phyloP scores from a whole-genome alignment of 2,888 invertebrate genomes.

The Caenorhabditis uteleia region DNA sequence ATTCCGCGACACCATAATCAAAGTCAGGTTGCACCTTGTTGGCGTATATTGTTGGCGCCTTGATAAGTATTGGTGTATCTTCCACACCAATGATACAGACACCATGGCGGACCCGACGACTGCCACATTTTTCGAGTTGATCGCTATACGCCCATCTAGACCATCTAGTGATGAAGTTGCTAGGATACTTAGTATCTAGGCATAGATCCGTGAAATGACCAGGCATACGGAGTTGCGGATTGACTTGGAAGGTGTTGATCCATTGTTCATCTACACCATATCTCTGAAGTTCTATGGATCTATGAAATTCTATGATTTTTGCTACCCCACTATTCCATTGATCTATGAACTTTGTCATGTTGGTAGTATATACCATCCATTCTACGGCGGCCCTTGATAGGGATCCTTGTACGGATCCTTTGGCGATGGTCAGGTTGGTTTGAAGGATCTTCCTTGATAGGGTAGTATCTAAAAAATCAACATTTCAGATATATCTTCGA shows the following conservation, averaged over 20 bases:
- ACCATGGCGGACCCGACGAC: slow-evolving; percentile 13
- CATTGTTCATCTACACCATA: slow-evolving; percentile 40
- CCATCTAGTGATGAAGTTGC: slow-evolving; percentile 35
- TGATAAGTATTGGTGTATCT: slow-evolving; percentile 19
- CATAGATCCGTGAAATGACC: slow-evolving; percentile 44
- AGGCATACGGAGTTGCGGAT: slow-evolving; percentile 31
- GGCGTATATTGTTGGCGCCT: slow-evolving; percentile 28
- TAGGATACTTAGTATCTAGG: slow-evolving; percentile 21
- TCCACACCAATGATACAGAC: slow-evolving; percentile 43
- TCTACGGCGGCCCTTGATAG: slow-evolving; percentile 39
- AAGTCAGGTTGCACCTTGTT: slow-evolving; percentile 45
- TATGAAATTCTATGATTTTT: no score
- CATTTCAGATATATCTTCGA: no score
- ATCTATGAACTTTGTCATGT: slow-evolving; percentile 23
- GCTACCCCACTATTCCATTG: slow-evolving; percentile 21
- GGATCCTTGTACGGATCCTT: slow-evolving; percentile 46
- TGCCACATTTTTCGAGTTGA: slow-evolving; percentile 15
- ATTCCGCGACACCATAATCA: slow-evolving; percentile 43
- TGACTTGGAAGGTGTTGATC: slow-evolving; percentile 21
- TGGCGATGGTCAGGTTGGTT: slow-evolving; percentile 30
- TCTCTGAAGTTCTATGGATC: slow-evolving; percentile 15
- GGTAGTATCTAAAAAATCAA: no score
- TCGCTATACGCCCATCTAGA: slow-evolving; percentile 29
- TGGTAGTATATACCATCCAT: slow-evolving; percentile 35
- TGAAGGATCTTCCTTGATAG: slow-evolving; percentile 7